Percentiles rank a stretch among this genome's conserved stretches.
Evolutionary conservation across 2,113 vertebrate genomes (phyloP).

Genomic region (Laticauda laticaudata): DNA sequence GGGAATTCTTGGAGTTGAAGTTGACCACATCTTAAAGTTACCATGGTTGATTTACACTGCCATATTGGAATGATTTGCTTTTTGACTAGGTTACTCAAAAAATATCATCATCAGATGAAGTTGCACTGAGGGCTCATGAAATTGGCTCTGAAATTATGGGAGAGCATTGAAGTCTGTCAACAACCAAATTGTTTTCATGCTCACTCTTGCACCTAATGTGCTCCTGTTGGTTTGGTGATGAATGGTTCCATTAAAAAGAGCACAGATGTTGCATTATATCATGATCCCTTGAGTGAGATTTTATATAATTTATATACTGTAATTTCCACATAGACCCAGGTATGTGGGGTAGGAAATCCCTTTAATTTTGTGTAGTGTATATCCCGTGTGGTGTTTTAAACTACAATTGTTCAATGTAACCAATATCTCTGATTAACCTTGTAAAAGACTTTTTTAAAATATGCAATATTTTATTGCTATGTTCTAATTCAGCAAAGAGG

Average conservation of each 20-base stretch:
- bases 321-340: background rate
- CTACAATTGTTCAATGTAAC: background rate
- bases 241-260: background rate
- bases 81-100: background rate
- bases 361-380: background rate
- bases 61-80: background rate
- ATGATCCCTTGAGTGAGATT: background rate
- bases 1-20: background rate
- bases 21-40: background rate
- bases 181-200: background rate
- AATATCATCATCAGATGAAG: background rate
- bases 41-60: background rate
- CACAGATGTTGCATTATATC: background rate
- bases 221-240: background rate
- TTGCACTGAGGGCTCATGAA: background rate
- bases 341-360: background rate
- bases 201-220: background rate
- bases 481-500: background rate
- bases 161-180: background rate
- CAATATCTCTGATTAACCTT: background rate
- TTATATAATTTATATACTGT: background rate
- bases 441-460: background rate
- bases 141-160: background rate
- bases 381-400: background rate
- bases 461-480: background rate